Base-by-base conservation (phyloP, 2,113 vertebrate genomes). In the Benitochromis conjunctus region DNA sequence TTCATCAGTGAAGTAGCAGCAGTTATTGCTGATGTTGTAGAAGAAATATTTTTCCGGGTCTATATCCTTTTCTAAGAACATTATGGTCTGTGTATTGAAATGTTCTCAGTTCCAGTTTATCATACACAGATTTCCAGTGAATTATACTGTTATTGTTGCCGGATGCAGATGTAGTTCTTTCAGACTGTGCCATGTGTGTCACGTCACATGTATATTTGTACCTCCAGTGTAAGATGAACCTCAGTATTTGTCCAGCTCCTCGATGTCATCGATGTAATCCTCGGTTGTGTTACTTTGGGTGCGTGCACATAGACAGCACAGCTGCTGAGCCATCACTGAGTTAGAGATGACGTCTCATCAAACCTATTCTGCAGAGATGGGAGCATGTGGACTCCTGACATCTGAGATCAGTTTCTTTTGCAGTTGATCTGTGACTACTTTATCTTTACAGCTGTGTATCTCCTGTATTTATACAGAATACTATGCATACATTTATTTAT, bases 121-220 rank as follows among this genome's bases (percentile, higher is more conserved):
- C 13, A 56, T 56, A 24, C 24, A 56, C 11, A 6, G n/a, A 54
- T 21, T 1, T 1, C 53, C 53, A 56, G 2, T 14, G 55, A 14
- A 56, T 26, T 26, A 56, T 26, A 56, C 1, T 26, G 21, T 56
- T 56, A 56, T 26, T 56, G 55, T 56, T 56, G 55, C 24, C 55
- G 1, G 55, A 56, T 26, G 26, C 21, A 26, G 6, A 26, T 26
- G 55, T 14, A 56, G 13, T 26, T 56, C 12, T 56, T 56, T 56
- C 21, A 26, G 55, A 0, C 12, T 56, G 4, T 53, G 21, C 0
- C 54, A 13, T 4, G 54, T 26, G 55, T 56, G 55, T 56, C 55
- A 4, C 0, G 6, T 46, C 12, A 46, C 13, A 16, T 46, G 12
- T 56, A 13, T 56, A 0, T 56, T 56, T 12, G 26, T 56, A 56